Evolutionary conservation across 2,888 invertebrate species (phyloP).

Genomic region (Conistra vaccinii): DNA sequence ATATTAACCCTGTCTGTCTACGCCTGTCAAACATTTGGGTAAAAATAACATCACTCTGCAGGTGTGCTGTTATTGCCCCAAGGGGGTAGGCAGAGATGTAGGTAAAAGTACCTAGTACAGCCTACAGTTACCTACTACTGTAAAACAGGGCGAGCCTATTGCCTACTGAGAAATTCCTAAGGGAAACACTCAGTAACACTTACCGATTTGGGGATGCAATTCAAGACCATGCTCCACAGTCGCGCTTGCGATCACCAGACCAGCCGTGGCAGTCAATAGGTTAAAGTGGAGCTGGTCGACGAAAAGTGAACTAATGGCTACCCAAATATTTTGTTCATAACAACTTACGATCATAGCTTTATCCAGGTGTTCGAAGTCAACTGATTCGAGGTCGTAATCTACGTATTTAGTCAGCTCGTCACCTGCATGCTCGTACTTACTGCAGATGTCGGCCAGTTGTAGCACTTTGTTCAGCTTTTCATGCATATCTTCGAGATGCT

Average conservation of each 20-base stretch:
- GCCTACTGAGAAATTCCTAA: neutral
- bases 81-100: neutral
- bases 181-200: neutral
- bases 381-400: conserved; percentile 68
- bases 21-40: neutral
- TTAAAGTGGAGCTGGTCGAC: too few relatives aligned
- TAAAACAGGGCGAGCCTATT: neutral
- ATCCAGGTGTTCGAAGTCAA: conserved; percentile 81
- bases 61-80: neutral
- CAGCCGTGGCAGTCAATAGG: too few relatives aligned
- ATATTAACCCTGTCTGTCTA: too few relatives aligned
- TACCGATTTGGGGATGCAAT: too few relatives aligned
- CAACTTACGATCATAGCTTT: conserved; percentile 83
- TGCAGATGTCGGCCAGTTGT: conserved; percentile 92
- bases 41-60: neutral
- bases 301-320: neutral
- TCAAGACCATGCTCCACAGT: neutral
- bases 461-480: conserved; percentile 91
- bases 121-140: neutral
- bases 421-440: conserved; percentile 92
- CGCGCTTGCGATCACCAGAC: neutral
- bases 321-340: neutral
- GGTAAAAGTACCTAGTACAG: neutral
- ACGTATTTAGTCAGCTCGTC: conserved; percentile 83
- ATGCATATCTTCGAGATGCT: conserved; percentile 89